Conservation (phyloP, 2,113 vertebrate genomes). For the Fulica atra region DNA sequence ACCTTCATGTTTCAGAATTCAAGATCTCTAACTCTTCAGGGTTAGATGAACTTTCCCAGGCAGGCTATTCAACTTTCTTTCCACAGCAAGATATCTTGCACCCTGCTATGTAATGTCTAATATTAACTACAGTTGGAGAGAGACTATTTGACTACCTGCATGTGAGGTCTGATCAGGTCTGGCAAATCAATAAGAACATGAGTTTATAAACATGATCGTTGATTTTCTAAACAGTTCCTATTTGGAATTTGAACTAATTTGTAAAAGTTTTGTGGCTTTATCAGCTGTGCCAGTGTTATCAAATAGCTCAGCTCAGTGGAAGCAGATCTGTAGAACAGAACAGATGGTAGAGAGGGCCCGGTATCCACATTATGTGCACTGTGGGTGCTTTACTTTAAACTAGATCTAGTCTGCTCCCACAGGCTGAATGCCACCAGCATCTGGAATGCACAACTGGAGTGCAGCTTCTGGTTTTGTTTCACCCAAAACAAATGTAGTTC, state of each 20-base stretch:
- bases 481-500: neutral
- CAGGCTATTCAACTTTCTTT: neutral
- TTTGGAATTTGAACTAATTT: neutral
- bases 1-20: neutral
- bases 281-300: neutral
- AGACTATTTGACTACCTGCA: neutral
- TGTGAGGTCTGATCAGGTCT: neutral
- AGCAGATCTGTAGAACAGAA: neutral
- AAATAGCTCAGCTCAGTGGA: neutral
- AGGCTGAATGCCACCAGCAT: neutral
- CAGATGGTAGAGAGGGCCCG: conserved; percentile 23
- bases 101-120: neutral
- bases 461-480: neutral
- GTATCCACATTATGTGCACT: neutral
- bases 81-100: neutral
- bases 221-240: neutral
- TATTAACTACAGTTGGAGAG: neutral
- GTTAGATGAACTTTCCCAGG: neutral
- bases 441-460: neutral
- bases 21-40: neutral
- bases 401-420: neutral
- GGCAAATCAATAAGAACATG: neutral
- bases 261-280: neutral
- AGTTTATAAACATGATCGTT: neutral
- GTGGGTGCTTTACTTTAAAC: neutral